Percentiles rank a stretch among this genome's conserved stretches.
Conservation (phyloP, 2,797 vertebrate genomes). For the Hippocampus kuda region DNA sequence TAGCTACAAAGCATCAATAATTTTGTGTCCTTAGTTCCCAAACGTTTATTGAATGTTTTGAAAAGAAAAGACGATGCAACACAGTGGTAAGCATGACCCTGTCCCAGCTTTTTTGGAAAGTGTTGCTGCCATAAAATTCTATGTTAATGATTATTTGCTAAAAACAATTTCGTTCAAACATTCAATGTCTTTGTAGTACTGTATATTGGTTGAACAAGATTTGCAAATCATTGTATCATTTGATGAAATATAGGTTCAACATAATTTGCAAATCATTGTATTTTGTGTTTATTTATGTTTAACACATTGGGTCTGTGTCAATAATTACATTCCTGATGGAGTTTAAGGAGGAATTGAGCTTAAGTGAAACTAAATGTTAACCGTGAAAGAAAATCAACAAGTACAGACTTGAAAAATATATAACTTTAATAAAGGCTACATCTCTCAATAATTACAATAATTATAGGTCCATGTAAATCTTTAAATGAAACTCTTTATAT, state of each 20-base stretch:
- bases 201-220: background rate
- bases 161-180: no score
- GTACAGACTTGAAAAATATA: slow-evolving; percentile 90
- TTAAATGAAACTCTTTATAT: slow-evolving; percentile 98
- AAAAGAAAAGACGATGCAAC: no score
- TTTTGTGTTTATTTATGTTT: background rate
- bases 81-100: no score
- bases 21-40: no score
- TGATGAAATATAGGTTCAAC: no score
- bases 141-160: no score
- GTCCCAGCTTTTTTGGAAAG: no score
- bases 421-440: slow-evolving; percentile 99
- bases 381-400: slow-evolving; percentile 12
- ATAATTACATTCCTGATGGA: background rate
- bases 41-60: no score
- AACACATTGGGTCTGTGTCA: background rate
- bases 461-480: slow-evolving; percentile 98
- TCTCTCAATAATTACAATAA: slow-evolving; percentile 99
- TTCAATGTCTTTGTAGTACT: no score
- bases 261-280: background rate
- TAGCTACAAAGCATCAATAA: no score
- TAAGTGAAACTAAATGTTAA: background rate
- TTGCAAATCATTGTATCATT: background rate
- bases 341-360: background rate
- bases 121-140: no score